Evolutionary conservation across 2,113 vertebrate genomes (phyloP), one percentile per base, ranked within the genome.

Genomic region (Odontesthes bonariensis): DNA sequence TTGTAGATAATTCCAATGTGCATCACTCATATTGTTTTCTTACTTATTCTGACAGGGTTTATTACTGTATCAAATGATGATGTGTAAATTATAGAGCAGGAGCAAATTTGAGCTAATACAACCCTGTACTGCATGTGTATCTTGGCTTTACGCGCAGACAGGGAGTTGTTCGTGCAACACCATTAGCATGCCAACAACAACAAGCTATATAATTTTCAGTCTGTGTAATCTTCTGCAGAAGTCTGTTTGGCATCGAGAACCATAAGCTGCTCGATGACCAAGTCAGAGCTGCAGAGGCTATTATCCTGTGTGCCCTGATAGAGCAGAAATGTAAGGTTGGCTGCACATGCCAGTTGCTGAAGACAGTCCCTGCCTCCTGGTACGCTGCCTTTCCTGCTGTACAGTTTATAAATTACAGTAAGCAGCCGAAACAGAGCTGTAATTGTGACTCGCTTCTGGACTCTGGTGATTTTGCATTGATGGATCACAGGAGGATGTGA

Each of bases 181-280:
- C 9, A 9, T 81, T 63, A 68, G 53, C 14, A 22, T 60, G 66
- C 73, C 69, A 80, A 71, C 47, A 73, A 73, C 76, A 79, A 73
- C 69, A 67, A 65, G 55, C 60, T 59, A 52, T 71, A 69, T 76
- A 54, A 82, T 79, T 81, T 71, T 53, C 62, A 59, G 52, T 51
- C 69, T 84, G 63, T 66, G 20, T 87, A 78, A 81, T 84, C 79
- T 85, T 69, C 55, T 71, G 67, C 71, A 71, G 64, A 64, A 75
- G 83, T 61, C 58, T 75, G 53, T 77, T 79, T 77, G 86, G 60
- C 82, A 42, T 67, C 47, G 49, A 61, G 59, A 75, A 74, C 69
- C 68, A 78, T 3, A 23, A 70, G 77, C 54, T 79, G 38, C 65
- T 69, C 5, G 2, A 38, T 77, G 69, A 82, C 77, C 67, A 67